Conservation (phyloP, 2,797 vertebrate species). For the Neostethus bicornis region DNA sequence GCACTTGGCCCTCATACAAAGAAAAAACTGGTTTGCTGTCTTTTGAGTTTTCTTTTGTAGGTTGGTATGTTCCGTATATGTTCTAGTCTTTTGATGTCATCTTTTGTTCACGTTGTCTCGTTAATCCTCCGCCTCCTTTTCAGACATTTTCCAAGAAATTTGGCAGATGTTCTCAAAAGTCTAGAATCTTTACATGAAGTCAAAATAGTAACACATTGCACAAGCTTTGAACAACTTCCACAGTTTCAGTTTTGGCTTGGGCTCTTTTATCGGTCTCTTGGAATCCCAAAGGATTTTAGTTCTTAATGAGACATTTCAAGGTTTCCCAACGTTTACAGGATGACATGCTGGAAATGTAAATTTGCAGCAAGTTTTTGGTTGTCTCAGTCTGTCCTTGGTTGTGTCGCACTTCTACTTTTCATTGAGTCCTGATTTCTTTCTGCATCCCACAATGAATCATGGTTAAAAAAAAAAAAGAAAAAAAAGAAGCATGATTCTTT, state of each 20-base stretch:
- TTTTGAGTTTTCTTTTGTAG: conserved; percentile 66
- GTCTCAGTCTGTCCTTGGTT: conserved; percentile 52
- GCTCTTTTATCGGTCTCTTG: conserved; percentile 46
- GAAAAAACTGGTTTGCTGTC: conserved; percentile 76
- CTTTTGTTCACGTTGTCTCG: conserved; percentile 56
- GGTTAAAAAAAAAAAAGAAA: conserved; percentile 52
- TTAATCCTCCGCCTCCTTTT: conserved; percentile 47
- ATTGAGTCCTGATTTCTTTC: conserved; percentile 60
- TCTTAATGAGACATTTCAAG: conserved; percentile 59
- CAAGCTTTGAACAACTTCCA: conserved; percentile 73
- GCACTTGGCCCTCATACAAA: conserved; percentile 90
- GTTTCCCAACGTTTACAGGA: conserved; percentile 65
- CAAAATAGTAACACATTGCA: conserved; percentile 77
- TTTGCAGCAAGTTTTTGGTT: conserved; percentile 71
- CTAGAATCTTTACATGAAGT: conserved; percentile 81
- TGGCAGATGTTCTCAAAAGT: conserved; percentile 72
- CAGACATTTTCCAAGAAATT: conserved; percentile 66
- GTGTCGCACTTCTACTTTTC: conserved; percentile 49
- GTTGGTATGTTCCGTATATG: conserved; percentile 63
- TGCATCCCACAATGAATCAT: conserved; percentile 66
- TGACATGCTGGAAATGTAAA: conserved; percentile 65
- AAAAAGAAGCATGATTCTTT: conserved; percentile 56
- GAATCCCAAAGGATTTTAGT: conserved; percentile 55
- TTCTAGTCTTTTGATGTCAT: conserved; percentile 60
- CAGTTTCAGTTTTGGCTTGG: conserved; percentile 50